Conservation (phyloP, 2,797 vertebrate genomes). For the Coccyzus lansbergi region DNA sequence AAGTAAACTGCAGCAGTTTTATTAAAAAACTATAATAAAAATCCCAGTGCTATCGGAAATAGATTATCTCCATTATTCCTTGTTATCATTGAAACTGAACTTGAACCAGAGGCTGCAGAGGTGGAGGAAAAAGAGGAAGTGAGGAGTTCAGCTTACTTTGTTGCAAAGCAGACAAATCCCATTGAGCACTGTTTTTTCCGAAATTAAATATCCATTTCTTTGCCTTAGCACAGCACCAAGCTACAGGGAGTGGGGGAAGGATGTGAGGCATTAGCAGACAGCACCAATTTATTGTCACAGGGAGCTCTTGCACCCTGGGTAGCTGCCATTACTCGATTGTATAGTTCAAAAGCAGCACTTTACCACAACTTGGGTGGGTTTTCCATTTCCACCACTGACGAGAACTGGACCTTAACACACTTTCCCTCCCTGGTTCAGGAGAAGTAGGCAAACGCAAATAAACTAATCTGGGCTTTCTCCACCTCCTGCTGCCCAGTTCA, state of each 20-base stretch:
- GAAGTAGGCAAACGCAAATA: neutral
- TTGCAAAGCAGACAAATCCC: neutral
- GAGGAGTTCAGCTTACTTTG: neutral
- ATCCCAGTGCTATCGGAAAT: rapidly evolving
- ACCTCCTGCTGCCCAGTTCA: neutral
- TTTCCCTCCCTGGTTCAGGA: rapidly evolving
- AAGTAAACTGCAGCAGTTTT: neutral
- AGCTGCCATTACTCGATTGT: neutral
- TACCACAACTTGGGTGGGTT: too few relatives aligned
- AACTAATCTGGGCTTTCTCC: neutral
- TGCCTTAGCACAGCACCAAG: neutral
- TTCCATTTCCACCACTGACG: neutral
- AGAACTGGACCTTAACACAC: neutral
- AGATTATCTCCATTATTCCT: neutral
- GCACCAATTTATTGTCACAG: neutral
- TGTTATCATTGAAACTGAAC: neutral
- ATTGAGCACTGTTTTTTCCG: rapidly evolving
- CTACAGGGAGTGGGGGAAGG: neutral
- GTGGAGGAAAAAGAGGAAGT: neutral
- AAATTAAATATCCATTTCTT: neutral
- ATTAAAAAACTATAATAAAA: neutral
- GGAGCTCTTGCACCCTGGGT: neutral
- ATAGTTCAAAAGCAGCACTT: neutral
- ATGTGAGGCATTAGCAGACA: rapidly evolving
- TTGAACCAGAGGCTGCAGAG: neutral